Base-by-base conservation (phyloP, 2,797 vertebrate genomes). In the Natrix natrix region DNA sequence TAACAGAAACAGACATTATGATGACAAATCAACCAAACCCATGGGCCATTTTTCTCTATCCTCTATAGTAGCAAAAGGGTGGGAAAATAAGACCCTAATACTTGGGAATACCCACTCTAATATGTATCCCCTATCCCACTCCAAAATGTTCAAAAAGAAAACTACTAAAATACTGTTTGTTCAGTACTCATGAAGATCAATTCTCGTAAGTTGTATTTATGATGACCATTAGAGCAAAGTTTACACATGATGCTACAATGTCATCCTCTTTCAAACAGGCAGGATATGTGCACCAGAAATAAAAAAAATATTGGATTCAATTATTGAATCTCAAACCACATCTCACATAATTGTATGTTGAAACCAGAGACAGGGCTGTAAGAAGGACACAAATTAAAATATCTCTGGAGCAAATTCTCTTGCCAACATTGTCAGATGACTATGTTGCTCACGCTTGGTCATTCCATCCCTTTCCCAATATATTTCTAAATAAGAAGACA, bases 91-190 rank as follows among this genome's bases (percentile, higher is more conserved):
- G 95, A 97, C 95, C 96, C 96, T 96, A 95, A 24, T 92, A 95
- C 95, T 95, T 96, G 95, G 78, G 97, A 97, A 96, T 97, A 97
- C 95, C 97, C 97, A 97, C 97, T 96, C 97, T 97, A 97, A 96
- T 96, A 97, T 97, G 93, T 91, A 97, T n/a, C 52, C 52, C 52
- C 14, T 61, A 17, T 13, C 28, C 43, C 48, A 90, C 16, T 54
- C 54, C 28, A 98, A 97, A 97, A 95, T 95, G 96, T 20, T 91
- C 48, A 95, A 0, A 0, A 91, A 83, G 43, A 88, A 89, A 95
- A 92, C 97, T 97, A 98, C 97, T 97, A 97, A 98, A 98, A 98
- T 98, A 98, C 97, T 98, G 98, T 95, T 0, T 96, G 97, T 61
- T 97, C 97, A 96, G 96, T 98, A 97, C 96, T 95, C 95, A 96